Conservation (phyloP, 1,140 invertebrate genomes). For the Nebria ingens region DNA sequence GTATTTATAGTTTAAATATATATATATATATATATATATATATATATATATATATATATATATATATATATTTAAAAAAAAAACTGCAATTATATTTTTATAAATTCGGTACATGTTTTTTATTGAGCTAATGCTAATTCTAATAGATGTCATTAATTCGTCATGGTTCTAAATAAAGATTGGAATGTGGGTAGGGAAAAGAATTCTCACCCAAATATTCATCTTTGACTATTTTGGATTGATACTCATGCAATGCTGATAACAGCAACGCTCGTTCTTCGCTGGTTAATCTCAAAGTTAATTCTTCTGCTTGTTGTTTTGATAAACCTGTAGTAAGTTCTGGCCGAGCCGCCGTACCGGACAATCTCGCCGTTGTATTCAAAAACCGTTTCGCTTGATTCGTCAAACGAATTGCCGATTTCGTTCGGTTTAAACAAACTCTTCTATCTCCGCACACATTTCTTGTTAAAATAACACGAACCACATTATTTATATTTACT, state of each 20-base stretch:
- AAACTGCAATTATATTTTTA: no score
- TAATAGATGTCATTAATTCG: no score
- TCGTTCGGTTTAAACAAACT: not conserved
- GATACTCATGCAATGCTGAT: slow-evolving; percentile 53
- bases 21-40: no score
- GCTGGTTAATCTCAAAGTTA: slow-evolving; percentile 52
- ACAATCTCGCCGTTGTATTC: not conserved
- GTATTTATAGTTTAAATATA: no score
- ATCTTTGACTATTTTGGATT: slow-evolving; percentile 57
- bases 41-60: no score
- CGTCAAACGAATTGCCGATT: not conserved
- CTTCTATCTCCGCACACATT: not conserved
- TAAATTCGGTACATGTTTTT: no score
- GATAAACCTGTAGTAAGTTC: slow-evolving; percentile 41
- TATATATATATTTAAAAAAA: no score
- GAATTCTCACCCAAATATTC: slow-evolving; percentile 61
- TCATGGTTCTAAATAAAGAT: no score
- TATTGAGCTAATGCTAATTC: no score
- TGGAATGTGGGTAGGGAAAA: no score
- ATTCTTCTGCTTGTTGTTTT: slow-evolving; percentile 55
- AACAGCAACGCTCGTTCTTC: slow-evolving; percentile 56
- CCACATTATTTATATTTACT: not conserved
- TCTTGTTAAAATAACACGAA: not conserved
- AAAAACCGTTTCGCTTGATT: not conserved
- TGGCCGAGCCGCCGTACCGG: slow-evolving; percentile 27